These are phyloP conservation scores for Lithodes maja DNA, from an alignment of 2,888 invertebrate genomes.

Conservation along the genomic window DNA sequence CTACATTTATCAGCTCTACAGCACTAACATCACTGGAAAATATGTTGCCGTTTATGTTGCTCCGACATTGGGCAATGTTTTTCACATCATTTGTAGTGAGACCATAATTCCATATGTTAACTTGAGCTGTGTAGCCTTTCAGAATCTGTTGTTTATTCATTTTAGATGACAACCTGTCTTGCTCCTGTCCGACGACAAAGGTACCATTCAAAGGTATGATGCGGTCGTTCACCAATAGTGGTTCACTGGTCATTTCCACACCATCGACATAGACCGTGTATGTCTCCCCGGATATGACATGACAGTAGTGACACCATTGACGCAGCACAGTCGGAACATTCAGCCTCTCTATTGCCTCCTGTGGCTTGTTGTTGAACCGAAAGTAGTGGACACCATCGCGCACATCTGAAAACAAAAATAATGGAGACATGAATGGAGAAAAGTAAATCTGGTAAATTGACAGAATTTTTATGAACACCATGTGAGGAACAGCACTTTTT, in stretches of 20 bases:
- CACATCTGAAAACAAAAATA: slow-evolving; percentile 18
- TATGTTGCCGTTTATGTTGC: not conserved
- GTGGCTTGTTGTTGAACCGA: slow-evolving; percentile 55
- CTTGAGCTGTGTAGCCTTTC: slow-evolving; percentile 15
- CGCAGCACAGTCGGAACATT: slow-evolving; percentile 27
- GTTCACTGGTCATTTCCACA: not conserved
- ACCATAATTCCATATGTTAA: slow-evolving; percentile 37
- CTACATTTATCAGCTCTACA: slow-evolving; percentile 27
- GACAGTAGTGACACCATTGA: slow-evolving; percentile 54
- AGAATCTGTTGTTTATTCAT: slow-evolving; percentile 18
- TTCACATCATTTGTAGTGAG: slow-evolving; percentile 4
- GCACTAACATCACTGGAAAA: slow-evolving; percentile 48
- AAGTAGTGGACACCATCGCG: slow-evolving; percentile 38
- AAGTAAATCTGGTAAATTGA: too few species aligned
- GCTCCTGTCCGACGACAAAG: slow-evolving; percentile 43
- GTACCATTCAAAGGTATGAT: slow-evolving; percentile 11
- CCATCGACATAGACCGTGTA: slow-evolving; percentile 47
- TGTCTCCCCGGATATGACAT: slow-evolving; percentile 24
- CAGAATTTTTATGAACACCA: too few species aligned
- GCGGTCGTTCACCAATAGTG: not conserved
- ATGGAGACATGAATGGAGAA: too few species aligned
- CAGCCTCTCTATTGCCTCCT: slow-evolving; percentile 25
- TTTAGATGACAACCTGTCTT: slow-evolving; percentile 8
- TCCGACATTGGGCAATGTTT: slow-evolving; percentile 1
- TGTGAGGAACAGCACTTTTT: too few species aligned